Percentiles rank a stretch among this genome's conserved stretches.
Conservation (phyloP, 2,888 invertebrate species). For the Anoplius nigerrimus region DNA sequence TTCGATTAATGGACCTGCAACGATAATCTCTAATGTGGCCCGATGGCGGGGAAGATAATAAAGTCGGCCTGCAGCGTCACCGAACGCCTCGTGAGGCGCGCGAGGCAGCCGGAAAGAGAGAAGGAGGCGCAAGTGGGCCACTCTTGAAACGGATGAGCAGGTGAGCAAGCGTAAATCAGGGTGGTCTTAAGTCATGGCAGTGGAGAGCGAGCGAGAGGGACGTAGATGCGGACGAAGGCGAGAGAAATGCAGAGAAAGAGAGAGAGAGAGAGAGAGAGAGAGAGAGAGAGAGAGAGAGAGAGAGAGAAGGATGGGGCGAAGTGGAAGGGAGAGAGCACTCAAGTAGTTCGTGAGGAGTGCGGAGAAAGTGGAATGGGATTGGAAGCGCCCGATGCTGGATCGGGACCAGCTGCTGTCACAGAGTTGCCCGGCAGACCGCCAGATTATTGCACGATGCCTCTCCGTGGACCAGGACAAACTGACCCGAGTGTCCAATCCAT, state of each 20-base stretch:
- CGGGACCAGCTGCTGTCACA: constrained; percentile 66
- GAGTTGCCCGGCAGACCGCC: constrained; percentile 48
- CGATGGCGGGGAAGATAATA: constrained; percentile 33
- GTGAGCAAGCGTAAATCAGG: constrained; percentile 71
- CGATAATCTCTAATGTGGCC: constrained; percentile 15
- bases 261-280: constrained; percentile 21
- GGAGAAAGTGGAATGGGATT: constrained; percentile 20
- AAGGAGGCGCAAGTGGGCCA: constrained; percentile 66
- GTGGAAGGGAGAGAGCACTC: constrained; percentile 16
- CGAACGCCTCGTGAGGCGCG: constrained; percentile 44
- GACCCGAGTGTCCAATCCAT: neutral
- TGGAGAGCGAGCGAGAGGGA: constrained; percentile 10
- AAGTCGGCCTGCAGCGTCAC: constrained; percentile 28
- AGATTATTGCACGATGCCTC: constrained; percentile 38
- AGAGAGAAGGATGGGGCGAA: constrained; percentile 5
- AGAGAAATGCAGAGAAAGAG: constrained; percentile 26
- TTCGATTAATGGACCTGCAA: constrained; percentile 23
- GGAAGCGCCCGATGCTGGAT: constrained; percentile 51
- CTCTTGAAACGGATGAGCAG: constrained; percentile 71
- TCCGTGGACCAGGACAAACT: constrained; percentile 28
- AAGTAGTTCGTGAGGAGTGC: constrained; percentile 14
- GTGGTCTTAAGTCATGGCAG: constrained; percentile 48
- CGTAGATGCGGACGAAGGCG: constrained; percentile 9
- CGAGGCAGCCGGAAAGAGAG: constrained; percentile 56
- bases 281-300: constrained; percentile 17